Percentiles rank a stretch among this genome's conserved stretches.
These are phyloP conservation scores for Alcis repandata DNA, from an alignment of 2,888 invertebrate species.

Conservation along the genomic window DNA sequence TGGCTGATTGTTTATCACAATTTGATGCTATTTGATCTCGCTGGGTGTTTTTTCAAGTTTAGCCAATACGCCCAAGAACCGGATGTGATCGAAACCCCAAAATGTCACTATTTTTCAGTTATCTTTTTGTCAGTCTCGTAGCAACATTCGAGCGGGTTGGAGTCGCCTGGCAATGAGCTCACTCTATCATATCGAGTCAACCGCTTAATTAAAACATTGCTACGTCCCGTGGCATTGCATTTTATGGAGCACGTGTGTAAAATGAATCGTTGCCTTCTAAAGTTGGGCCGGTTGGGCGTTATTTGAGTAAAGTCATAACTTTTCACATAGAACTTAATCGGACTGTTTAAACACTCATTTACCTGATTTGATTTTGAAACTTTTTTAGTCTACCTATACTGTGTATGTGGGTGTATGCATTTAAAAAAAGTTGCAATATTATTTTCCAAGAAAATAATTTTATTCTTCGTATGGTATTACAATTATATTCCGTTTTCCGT, in stretches of 20 bases:
- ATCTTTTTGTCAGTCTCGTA: too few relatives aligned
- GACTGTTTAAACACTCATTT: background rate
- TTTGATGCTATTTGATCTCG: too few relatives aligned
- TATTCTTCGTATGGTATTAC: too few relatives aligned
- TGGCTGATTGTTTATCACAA: background rate
- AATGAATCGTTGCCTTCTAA: constrained; percentile 13
- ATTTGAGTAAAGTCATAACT: constrained; percentile 6
- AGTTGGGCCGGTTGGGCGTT: background rate
- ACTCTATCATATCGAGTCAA: constrained; percentile 30
- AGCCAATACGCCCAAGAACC: too few relatives aligned
- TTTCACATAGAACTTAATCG: constrained; percentile 18
- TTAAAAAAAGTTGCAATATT: too few relatives aligned
- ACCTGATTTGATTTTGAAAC: background rate
- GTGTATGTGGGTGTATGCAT: too few relatives aligned
- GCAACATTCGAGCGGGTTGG: too few relatives aligned
- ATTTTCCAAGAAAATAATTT: too few relatives aligned
- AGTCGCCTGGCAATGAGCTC: too few relatives aligned
- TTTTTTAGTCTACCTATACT: background rate
- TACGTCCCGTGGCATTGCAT: constrained; percentile 21
- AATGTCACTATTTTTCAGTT: too few relatives aligned
- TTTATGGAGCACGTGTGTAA: constrained; percentile 21
- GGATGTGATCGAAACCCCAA: too few relatives aligned
- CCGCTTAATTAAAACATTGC: constrained; percentile 32
- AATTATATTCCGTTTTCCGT: background rate
- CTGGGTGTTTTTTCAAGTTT: too few relatives aligned